A percentile compares a stretch with the other conserved stretches of the same genome.
phyloP scores from a whole-genome alignment of 2,113 vertebrate species.

The Coracopsis vasa region DNA sequence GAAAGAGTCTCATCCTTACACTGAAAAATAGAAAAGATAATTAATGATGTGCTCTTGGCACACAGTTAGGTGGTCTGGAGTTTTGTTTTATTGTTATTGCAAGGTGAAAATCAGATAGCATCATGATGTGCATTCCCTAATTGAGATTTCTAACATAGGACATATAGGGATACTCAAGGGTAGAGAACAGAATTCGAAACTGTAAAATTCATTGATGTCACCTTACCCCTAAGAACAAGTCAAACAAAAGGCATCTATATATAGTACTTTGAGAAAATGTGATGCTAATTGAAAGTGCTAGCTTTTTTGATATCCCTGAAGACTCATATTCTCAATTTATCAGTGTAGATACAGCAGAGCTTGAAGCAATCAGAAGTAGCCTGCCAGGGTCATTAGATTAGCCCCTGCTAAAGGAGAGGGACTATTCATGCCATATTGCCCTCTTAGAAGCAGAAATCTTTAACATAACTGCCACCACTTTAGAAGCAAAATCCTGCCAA shows the following conservation, averaged over 20 bases:
- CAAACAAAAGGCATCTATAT: background rate
- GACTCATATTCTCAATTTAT: background rate
- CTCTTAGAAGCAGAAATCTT: background rate
- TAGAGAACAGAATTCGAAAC: background rate
- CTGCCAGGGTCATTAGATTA: background rate
- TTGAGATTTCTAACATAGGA: background rate
- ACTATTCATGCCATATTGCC: background rate
- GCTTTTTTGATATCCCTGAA: background rate
- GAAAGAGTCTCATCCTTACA: slow-evolving; percentile 6
- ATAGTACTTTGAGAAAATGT: background rate
- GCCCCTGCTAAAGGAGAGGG: background rate
- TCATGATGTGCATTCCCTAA: background rate
- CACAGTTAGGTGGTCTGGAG: background rate
- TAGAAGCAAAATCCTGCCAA: background rate
- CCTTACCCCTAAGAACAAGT: background rate
- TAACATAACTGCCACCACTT: background rate
- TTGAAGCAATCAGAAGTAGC: background rate
- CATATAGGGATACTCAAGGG: background rate
- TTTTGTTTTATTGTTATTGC: slow-evolving; percentile 22
- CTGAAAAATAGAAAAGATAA: slow-evolving; percentile 24
- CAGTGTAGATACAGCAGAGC: background rate
- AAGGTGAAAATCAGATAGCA: background rate
- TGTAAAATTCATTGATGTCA: background rate
- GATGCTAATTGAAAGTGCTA: background rate
- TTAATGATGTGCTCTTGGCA: background rate